Evolutionary conservation across 2,113 vertebrate species (phyloP).

Genomic region (Clarias macrocephalus): DNA sequence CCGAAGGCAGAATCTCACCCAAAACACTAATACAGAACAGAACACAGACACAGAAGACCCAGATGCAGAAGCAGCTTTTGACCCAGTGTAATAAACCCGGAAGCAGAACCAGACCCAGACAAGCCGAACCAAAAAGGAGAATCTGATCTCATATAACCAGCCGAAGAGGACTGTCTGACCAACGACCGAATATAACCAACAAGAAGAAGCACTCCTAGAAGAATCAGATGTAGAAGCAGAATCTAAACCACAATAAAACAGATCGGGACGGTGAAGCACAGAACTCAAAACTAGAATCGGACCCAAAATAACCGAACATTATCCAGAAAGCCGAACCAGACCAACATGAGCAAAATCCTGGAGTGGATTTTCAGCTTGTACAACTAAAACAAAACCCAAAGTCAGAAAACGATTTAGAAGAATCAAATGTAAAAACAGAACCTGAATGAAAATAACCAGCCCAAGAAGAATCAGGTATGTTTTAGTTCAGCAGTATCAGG

Average conservation of each 20-base stretch:
- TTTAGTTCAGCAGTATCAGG: neutral
- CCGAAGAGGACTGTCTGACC: no score
- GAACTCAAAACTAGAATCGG: neutral
- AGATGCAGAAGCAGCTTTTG: neutral
- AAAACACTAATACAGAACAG: neutral
- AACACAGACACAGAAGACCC: no score
- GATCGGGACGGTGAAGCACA: no score
- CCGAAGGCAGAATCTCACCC: neutral
- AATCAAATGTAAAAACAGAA: neutral
- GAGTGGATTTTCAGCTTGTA: no score
- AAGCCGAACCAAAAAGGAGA: neutral
- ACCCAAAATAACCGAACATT: neutral
- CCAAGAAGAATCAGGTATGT: neutral
- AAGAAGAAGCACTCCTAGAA: neutral
- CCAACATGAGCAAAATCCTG: neutral
- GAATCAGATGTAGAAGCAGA: neutral
- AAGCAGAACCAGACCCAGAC: neutral
- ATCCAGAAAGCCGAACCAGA: neutral
- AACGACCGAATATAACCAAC: no score
- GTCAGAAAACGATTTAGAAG: neutral
- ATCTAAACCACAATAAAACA: neutral
- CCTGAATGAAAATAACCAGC: neutral
- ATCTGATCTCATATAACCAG: no score
- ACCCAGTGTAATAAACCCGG: neutral
- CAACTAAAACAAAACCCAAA: neutral